A percentile compares a stretch with the other conserved stretches of the same genome.
Conservation (phyloP, 2,797 vertebrate genomes). For the Myotis vivesi region DNA sequence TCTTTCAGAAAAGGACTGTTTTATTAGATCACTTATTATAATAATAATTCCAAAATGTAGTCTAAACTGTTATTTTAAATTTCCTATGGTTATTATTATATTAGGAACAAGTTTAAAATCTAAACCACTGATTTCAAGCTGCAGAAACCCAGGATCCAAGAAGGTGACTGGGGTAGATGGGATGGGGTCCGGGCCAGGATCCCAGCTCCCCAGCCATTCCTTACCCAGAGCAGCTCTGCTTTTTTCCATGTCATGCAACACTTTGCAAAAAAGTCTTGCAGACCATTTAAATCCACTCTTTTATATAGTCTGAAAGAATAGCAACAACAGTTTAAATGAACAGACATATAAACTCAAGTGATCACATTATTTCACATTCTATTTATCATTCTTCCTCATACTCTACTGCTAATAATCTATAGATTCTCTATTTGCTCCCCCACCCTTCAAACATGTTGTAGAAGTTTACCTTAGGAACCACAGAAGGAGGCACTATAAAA, state of each 20-base stretch:
- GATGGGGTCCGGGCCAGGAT: neutral
- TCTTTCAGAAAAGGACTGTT: constrained; percentile 29
- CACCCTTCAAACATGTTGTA: neutral
- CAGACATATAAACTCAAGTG: neutral
- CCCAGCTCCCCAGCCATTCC: neutral
- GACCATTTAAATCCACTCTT: constrained; percentile 12
- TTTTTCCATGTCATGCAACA: neutral
- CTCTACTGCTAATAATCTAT: neutral
- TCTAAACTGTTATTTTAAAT: neutral
- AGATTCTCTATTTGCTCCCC: neutral
- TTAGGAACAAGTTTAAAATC: constrained; percentile 4
- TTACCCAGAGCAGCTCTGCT: neutral
- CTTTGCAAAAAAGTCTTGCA: neutral
- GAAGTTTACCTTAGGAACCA: neutral
- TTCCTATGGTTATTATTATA: neutral
- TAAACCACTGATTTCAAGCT: constrained; percentile 9
- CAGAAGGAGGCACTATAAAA: neutral
- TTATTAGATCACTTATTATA: neutral
- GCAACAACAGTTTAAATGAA: neutral
- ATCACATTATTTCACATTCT: constrained; percentile 4
- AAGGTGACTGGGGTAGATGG: neutral
- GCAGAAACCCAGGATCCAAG: neutral
- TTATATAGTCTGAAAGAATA: constrained; percentile 25
- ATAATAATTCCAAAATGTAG: constrained; percentile 23
- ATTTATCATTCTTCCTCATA: neutral